These are phyloP conservation scores for Myrmecobius fasciatus DNA, from an alignment of 2,113 vertebrate species.

Conservation along the genomic window DNA sequence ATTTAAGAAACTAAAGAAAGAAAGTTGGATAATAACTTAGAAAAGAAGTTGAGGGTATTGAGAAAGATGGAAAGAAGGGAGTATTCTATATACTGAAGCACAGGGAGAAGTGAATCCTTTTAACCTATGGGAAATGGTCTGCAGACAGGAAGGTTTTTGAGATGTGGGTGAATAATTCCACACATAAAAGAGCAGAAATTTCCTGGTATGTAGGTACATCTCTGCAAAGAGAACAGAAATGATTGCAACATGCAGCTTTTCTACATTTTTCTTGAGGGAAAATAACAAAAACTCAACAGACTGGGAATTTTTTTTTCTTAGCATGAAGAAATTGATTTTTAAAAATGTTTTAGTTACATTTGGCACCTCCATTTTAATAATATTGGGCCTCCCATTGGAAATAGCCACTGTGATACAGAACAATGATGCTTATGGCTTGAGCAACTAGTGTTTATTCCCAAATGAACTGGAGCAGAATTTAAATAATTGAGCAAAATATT, in stretches of 20 bases:
- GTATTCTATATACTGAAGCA: not conserved
- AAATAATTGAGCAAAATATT: constrained; percentile 9
- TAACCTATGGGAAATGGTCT: not conserved
- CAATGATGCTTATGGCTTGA: constrained; percentile 44
- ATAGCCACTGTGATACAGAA: constrained; percentile 29
- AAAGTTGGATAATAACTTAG: not conserved
- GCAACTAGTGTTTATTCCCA: constrained; percentile 22
- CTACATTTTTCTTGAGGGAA: constrained; percentile 27
- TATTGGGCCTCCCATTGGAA: constrained; percentile 24
- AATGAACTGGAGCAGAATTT: not conserved
- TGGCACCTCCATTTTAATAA: constrained; percentile 19
- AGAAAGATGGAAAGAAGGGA: constrained; percentile 11
- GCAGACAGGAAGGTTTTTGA: constrained; percentile 20
- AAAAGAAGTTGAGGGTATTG: not conserved
- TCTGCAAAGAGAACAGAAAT: constrained; percentile 23
- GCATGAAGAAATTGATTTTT: constrained; percentile 33
- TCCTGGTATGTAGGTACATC: not conserved
- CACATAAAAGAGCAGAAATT: constrained; percentile 3
- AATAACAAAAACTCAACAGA: constrained; percentile 46
- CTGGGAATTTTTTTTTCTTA: constrained; percentile 14
- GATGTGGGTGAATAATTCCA: not conserved
- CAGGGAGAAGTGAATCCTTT: not conserved
- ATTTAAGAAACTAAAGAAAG: constrained; percentile 31
- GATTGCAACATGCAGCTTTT: constrained; percentile 16
- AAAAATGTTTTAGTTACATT: constrained; percentile 16